Conservation (phyloP, 2,797 vertebrate species). For the Eremophila alpestris region DNA sequence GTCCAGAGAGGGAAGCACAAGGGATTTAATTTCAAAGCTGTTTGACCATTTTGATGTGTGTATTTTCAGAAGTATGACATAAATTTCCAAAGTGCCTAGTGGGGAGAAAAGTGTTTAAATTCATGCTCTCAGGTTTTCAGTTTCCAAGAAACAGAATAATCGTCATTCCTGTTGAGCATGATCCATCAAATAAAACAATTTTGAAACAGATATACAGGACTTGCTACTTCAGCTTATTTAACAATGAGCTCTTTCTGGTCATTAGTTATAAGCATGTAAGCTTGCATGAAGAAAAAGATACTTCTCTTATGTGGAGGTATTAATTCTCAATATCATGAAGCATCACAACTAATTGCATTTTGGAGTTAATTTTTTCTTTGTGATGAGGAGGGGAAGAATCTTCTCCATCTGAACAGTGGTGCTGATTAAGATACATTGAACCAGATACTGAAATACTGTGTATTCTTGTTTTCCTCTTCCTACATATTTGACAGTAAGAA, state of each 20-base stretch:
- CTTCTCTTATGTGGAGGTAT: background rate
- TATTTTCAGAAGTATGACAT: constrained; percentile 29
- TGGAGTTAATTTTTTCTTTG: background rate
- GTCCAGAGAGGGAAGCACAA: background rate
- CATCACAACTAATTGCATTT: background rate
- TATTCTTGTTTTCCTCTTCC: background rate
- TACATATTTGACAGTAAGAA: background rate
- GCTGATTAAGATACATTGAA: background rate
- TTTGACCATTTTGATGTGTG: constrained; percentile 23
- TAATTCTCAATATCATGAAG: background rate
- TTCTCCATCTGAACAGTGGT: background rate
- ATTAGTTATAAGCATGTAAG: background rate
- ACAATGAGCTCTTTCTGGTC: background rate
- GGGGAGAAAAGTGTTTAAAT: background rate
- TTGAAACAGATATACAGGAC: background rate
- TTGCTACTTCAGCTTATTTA: background rate
- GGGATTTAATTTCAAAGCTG: constrained; percentile 23
- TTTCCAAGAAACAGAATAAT: background rate
- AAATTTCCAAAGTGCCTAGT: background rate
- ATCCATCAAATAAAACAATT: background rate
- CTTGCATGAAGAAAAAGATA: background rate
- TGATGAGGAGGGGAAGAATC: background rate
- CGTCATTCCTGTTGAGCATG: background rate
- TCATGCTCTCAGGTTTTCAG: background rate
- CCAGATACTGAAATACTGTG: background rate